These are phyloP conservation scores for Flabesymbios commensalis DNA, from an alignment of 2,888 invertebrate genomes.

Conservation along the genomic window DNA sequence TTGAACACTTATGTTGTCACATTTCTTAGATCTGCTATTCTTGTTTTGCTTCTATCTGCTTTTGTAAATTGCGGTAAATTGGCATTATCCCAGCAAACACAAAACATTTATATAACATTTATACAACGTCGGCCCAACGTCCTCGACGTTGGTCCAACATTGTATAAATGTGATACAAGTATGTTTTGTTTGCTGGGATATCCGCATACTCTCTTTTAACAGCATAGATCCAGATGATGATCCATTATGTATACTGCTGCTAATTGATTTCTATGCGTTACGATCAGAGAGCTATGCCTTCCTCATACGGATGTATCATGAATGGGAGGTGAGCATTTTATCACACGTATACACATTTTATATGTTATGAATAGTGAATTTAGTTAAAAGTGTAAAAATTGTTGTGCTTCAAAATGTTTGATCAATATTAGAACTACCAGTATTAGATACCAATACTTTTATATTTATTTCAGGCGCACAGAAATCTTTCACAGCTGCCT, in stretches of 20 bases:
- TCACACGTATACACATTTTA: neutral
- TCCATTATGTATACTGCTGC: slow-evolving; percentile 66
- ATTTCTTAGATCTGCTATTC: no score
- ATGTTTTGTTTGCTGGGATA: no score
- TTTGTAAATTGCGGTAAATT: no score
- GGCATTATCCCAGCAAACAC: no score
- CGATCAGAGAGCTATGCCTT: slow-evolving; percentile 75
- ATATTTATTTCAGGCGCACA: slow-evolving; percentile 51
- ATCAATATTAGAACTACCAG: neutral
- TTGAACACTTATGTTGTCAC: no score
- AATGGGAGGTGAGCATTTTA: slow-evolving; percentile 56
- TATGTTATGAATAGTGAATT: neutral
- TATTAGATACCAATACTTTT: neutral
- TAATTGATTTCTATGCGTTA: slow-evolving; percentile 82
- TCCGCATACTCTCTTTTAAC: no score
- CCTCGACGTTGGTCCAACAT: no score
- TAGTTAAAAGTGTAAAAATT: neutral
- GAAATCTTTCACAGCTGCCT: slow-evolving; percentile 80
- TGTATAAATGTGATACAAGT: no score
- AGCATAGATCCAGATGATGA: slow-evolving; percentile 59
- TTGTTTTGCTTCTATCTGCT: no score
- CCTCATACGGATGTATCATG: slow-evolving; percentile 66
- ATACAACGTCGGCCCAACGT: no score
- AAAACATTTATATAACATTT: no score
- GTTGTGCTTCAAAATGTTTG: neutral